Base-by-base conservation (phyloP, 64 coral and sea anemone genomes). In the Pachyseris speciosa region DNA sequence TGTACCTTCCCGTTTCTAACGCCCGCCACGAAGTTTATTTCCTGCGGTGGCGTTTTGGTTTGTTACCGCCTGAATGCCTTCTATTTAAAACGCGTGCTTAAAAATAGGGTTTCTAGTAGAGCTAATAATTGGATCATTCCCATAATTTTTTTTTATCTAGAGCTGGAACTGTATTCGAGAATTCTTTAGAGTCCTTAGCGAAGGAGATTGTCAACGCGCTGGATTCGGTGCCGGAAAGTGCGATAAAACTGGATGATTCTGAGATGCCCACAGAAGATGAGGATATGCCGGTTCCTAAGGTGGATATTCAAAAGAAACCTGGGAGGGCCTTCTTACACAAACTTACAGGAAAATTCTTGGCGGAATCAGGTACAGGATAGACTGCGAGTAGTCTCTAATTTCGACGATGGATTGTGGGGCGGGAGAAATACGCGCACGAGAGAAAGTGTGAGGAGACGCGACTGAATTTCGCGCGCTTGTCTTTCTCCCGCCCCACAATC, bases 311-410 rank as follows among this genome's bases (percentile, higher is more conserved):
- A 34, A 97, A 97, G 70, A 97, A 97, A 75, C 95, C 95, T 2
- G 95, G 95, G 42, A 39, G 95, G 33, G 95, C 95, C 38, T 97
- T 97, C 41, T 72, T 84, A 27, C 95, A 97, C 58, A 78, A 86
- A 76, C 30, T 86, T 12, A 85, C 86, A 32, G 91, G 91, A 40
- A 90, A 97, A 70, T 97, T 89, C 55, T 30, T 97, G 53, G 91
- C 95, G 8, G 95, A 97, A 39, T 93, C 95, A 51, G 95, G 95
- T 68, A 85, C n/a, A n/a, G 9, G 63, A 22, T 3, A 17, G 9
- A 33, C 2, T 28, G 20, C 32, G 27, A 5, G 33, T 15, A 76
- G n/a, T 27, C 22, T 12, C 8, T 45, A 30, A n/a, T n/a, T n/a
- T n/a, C n/a, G n/a, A n/a, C n/a, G n/a, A n/a, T n/a, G n/a, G n/a